Evolutionary conservation across 1,140 invertebrate species (phyloP).

Genomic region (Drosophila yakuba): DNA sequence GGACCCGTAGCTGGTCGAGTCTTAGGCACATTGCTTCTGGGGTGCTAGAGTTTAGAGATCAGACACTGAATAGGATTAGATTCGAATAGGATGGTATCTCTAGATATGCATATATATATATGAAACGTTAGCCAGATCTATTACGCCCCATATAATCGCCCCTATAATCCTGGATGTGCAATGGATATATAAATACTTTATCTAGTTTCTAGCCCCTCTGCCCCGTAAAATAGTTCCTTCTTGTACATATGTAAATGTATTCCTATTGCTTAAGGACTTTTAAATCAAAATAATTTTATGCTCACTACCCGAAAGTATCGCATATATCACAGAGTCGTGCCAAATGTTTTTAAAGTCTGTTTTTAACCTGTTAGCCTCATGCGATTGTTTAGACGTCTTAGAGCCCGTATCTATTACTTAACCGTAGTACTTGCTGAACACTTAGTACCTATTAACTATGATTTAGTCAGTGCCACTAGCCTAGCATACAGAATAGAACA

Average conservation of each 20-base stretch:
- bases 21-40: constrained; percentile 25
- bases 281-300: constrained; percentile 54
- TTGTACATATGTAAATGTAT: constrained; percentile 68
- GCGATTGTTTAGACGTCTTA: constrained; percentile 47
- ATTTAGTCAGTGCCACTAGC: constrained; percentile 34
- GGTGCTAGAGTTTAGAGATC: constrained; percentile 48
- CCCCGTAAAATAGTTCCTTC: constrained; percentile 43
- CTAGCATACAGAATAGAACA: constrained; percentile 6
- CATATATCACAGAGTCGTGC: constrained; percentile 41
- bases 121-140: constrained; percentile 32
- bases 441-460: constrained; percentile 46
- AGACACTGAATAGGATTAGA: constrained; percentile 49
- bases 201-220: constrained; percentile 26
- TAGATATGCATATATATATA: constrained; percentile 8
- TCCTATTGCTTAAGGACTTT: constrained; percentile 43
- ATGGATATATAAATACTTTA: constrained; percentile 19
- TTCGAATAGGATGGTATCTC: constrained; percentile 1
- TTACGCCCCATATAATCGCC: constrained; percentile 10
- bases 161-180: constrained; percentile 31
- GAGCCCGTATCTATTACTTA: neutral
- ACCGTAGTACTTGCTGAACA: constrained; percentile 23
- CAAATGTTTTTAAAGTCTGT: constrained; percentile 65
- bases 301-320: constrained; percentile 20
- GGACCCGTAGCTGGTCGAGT: constrained; percentile 13
- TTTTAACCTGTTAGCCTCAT: constrained; percentile 61